Conservation (phyloP, 2,888 invertebrate genomes). For the Megaustenia siamemsis region DNA sequence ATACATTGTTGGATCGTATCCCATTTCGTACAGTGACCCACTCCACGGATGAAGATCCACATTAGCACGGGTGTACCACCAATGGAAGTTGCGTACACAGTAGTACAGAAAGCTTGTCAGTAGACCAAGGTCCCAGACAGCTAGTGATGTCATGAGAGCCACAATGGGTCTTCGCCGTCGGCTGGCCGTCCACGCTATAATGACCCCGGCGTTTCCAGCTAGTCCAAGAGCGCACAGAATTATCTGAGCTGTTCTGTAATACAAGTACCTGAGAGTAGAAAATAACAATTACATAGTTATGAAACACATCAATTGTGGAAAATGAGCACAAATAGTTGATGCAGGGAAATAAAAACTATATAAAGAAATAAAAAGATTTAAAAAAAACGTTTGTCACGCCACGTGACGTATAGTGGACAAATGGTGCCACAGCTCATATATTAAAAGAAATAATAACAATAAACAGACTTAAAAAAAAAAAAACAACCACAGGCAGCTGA, state of each 20-base stretch:
- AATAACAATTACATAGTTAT: no score
- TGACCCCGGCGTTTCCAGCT: slow-evolving; percentile 41
- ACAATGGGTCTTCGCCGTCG: slow-evolving; percentile 40
- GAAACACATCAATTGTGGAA: no score
- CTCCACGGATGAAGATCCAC: slow-evolving; percentile 33
- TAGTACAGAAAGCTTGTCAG: slow-evolving; percentile 46
- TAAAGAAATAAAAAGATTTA: no score
- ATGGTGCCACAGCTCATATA: no score
- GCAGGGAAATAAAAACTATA: no score
- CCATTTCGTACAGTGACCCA: slow-evolving; percentile 49
- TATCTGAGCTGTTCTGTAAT: slow-evolving; percentile 41
- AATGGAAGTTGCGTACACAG: slow-evolving; percentile 47
- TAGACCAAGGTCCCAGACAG: slow-evolving; percentile 49
- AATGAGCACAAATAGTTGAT: no score
- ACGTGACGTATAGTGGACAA: no score
- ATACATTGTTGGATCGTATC: slow-evolving; percentile 44
- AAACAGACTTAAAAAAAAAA: no score
- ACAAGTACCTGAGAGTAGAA: slow-evolving; percentile 25
- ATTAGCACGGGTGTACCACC: slow-evolving; percentile 41
- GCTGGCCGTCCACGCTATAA: slow-evolving; percentile 46
- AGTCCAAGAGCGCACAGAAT: slow-evolving; percentile 47
- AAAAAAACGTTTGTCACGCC: no score
- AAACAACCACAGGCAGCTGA: no score
- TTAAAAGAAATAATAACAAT: no score
- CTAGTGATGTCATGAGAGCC: slow-evolving; percentile 48